A percentile compares a stretch with the other conserved stretches of the same genome.
These are phyloP conservation scores for Aegithalos caudatus DNA, from an alignment of 2,113 vertebrate species.

Conservation along the genomic window DNA sequence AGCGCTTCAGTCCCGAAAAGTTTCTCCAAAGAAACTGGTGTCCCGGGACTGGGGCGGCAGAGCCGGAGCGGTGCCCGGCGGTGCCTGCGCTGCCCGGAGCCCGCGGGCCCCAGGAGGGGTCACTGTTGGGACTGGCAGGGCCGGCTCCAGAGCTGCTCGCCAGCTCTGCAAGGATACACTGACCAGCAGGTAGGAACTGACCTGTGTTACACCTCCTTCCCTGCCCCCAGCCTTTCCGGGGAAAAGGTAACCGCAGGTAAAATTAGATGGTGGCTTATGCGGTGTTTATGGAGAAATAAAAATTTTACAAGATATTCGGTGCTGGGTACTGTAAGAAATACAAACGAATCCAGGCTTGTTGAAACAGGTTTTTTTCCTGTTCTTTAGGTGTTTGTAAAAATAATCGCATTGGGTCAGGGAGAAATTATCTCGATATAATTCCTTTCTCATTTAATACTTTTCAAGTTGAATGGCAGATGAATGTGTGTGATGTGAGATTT, in stretches of 20 bases:
- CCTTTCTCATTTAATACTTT: not conserved
- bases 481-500: not conserved
- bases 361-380: not conserved
- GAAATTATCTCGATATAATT: not conserved
- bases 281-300: not conserved
- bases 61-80: no score
- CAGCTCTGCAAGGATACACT: not conserved
- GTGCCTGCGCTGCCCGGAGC: not conserved
- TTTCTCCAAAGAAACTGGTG: not conserved
- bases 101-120: constrained; percentile 70
- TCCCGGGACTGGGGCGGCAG: not conserved
- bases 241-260: not conserved
- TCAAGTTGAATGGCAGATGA: not conserved
- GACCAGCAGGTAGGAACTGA: not conserved
- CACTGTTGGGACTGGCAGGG: constrained; percentile 69
- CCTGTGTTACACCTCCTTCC: not conserved
- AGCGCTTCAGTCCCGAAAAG: not conserved
- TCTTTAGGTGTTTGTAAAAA: not conserved
- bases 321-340: not conserved
- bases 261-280: not conserved
- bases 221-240: not conserved
- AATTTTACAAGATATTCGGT: rapidly evolving
- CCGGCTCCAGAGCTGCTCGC: not conserved
- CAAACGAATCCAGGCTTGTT: not conserved
- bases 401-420: not conserved